phyloP scores from a whole-genome alignment of 2,888 invertebrate genomes.

The Acanthosepion pharaonis region DNA sequence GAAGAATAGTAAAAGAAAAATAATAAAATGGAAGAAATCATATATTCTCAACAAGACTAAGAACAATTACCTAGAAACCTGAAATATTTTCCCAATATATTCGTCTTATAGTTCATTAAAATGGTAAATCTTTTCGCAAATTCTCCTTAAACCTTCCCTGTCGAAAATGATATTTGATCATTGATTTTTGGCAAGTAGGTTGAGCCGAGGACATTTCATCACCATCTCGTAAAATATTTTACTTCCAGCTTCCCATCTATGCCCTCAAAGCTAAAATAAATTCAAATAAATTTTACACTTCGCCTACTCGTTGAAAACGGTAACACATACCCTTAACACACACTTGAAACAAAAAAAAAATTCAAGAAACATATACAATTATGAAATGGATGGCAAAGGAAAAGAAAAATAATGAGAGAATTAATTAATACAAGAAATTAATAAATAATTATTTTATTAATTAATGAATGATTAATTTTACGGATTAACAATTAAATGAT shows the following conservation, averaged over 20 bases:
- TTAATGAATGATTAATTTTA: constrained; percentile 20
- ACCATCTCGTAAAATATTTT: too few relatives aligned
- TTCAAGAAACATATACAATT: not conserved
- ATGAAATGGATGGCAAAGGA: not conserved
- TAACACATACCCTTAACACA: not conserved
- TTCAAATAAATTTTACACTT: not conserved
- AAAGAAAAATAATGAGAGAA: not conserved
- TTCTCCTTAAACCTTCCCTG: too few relatives aligned
- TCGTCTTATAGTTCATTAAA: too few relatives aligned
- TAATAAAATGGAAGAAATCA: too few relatives aligned
- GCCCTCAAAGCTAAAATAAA: not conserved
- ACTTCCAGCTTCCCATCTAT: not conserved
- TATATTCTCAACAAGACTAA: too few relatives aligned
- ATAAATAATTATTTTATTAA: not conserved
- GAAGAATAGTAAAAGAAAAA: too few relatives aligned
- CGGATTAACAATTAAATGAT: constrained; percentile 11
- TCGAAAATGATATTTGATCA: too few relatives aligned
- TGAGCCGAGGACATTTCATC: too few relatives aligned
- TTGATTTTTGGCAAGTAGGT: too few relatives aligned
- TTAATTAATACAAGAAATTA: not conserved
- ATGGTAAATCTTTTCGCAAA: too few relatives aligned
- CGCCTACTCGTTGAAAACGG: not conserved
- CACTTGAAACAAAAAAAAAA: not conserved
- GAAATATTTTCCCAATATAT: too few relatives aligned
- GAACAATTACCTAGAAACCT: too few relatives aligned